Conservation (phyloP, 2,888 invertebrate genomes). For the Sesia bembeciformis region DNA sequence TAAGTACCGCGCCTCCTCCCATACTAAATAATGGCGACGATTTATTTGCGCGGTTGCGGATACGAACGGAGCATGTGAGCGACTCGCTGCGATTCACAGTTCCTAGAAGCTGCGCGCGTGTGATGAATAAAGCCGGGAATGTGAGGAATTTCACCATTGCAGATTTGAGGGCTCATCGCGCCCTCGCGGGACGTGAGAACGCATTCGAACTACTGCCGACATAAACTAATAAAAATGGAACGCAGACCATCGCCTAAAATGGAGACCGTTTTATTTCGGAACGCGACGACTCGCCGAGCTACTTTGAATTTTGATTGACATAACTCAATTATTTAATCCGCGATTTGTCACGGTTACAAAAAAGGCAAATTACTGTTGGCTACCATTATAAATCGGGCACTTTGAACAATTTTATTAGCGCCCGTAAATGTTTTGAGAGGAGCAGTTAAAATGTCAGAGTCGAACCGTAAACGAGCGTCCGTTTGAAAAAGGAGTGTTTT, state of each 20-base stretch:
- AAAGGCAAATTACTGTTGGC: constrained; percentile 42
- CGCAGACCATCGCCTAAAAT: constrained; percentile 27
- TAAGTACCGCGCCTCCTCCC: constrained; percentile 48
- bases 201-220: constrained; percentile 18
- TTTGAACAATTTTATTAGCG: constrained; percentile 62
- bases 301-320: constrained; percentile 49
- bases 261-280: constrained; percentile 27
- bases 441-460: constrained; percentile 67
- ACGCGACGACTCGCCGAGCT: constrained; percentile 18
- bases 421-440: constrained; percentile 57
- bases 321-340: constrained; percentile 28
- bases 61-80: constrained; percentile 44
- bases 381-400: constrained; percentile 50
- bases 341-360: constrained; percentile 17
- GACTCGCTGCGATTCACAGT: constrained; percentile 43
- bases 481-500: constrained; percentile 67
- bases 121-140: constrained; percentile 65
- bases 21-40: constrained; percentile 59
- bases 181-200: constrained; percentile 54
- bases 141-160: constrained; percentile 61
- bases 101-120: constrained; percentile 65
- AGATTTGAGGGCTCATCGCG: constrained; percentile 57
- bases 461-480: constrained; percentile 61
- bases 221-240: constrained; percentile 42
- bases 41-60: constrained; percentile 56